phyloP scores from a whole-genome alignment of 2,888 invertebrate species.

The Thecocarcelia acutangulata region DNA sequence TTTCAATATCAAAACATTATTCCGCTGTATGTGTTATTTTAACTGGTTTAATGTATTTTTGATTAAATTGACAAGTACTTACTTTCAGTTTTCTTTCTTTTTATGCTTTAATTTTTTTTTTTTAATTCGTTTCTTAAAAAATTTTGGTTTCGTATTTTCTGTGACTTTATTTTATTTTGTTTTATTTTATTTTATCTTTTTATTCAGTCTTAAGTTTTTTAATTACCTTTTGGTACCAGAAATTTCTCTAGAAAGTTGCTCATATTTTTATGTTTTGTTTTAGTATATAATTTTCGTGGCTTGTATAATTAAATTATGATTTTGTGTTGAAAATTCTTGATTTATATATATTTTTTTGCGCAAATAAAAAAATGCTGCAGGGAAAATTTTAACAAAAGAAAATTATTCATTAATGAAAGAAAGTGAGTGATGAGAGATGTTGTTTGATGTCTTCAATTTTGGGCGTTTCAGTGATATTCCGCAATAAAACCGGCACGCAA shows the following conservation, averaged over 20 bases:
- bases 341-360: no score
- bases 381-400: no score
- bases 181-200: constrained; percentile 1
- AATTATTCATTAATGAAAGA: no score
- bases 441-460: no score
- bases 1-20: constrained; percentile 29
- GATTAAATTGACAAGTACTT: constrained; percentile 59
- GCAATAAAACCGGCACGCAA: no score
- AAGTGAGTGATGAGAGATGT: no score
- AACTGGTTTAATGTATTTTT: constrained; percentile 27
- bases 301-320: no score
- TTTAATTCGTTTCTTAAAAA: background rate
- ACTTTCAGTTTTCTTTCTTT: constrained; percentile 59
- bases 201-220: no score
- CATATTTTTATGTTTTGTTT: constrained; percentile 8
- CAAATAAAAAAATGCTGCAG: no score
- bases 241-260: constrained; percentile 67
- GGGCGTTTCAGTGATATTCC: no score
- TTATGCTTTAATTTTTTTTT: background rate
- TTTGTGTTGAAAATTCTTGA: no score
- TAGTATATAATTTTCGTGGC: background rate
- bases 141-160: background rate
- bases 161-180: background rate
- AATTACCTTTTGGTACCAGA: constrained; percentile 50
- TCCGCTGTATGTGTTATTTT: constrained; percentile 12